Evolutionary conservation across 2,888 invertebrate species (phyloP), one percentile per base, ranked within the genome.

Genomic region (Cheilosia scutellata): DNA sequence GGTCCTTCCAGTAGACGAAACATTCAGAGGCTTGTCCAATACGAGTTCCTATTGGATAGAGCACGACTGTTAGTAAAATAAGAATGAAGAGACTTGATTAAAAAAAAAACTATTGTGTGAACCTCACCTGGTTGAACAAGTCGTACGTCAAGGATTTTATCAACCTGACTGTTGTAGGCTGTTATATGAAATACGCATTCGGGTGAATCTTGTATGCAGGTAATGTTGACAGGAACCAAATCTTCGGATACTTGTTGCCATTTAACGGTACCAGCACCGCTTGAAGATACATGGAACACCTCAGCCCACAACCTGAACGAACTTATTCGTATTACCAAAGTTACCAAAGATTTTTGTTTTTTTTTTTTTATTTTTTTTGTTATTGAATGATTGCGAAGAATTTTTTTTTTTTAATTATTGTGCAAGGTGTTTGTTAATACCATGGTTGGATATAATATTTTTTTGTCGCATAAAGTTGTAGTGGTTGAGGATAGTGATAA

Each of bases 161-260:
- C 98, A 91, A 99, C 98, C 93, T 99, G 98, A 91, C 98, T 97
- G 94, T 98, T 99, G 95, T 99, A 99, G 90, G 99, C 99, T 90
- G 98, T 98, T 94, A 99, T 98, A 94, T 99, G 99, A 93, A 98
- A 99, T 93, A 98, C 96, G 93, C 98, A 98, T 93, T 98, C 98
- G 65, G 98, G 98, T 87, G 97, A 96, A 93, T 98, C 98, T 94
- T 98, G 97, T 92, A 98, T 97, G 94, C 98, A 98, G 89, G 98
- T 98, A 93, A 99, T 98, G 94, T 98, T 98, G 89, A 99, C 98
- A 76, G 99, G 99, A 89, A 99, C 99, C 93, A 99, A 95, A 93
- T 99, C 99, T 93, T 98, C 98, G 88, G 98, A 98, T 89, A 99
- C 97, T 93, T 98, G 97, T 94, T 98, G 97, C 98, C 99, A 99